These are phyloP conservation scores for Stegana nigrithorax DNA, from an alignment of 2,888 invertebrate species.

Conservation along the genomic window DNA sequence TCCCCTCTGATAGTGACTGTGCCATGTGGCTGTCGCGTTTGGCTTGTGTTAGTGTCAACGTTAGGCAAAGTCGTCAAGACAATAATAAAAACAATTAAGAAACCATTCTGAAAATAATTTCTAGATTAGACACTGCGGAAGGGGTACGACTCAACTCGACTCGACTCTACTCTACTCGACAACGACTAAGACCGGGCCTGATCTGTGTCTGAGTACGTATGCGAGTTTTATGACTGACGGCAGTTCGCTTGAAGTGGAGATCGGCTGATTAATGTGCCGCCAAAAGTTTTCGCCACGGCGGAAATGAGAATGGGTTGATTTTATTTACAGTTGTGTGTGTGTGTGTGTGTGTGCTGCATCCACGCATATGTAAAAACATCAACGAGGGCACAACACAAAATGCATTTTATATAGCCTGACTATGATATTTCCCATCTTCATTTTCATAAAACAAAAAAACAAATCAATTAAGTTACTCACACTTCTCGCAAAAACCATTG, in stretches of 20 bases:
- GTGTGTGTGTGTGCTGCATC: too few species aligned
- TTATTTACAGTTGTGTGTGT: too few species aligned
- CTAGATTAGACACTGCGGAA: constrained; percentile 45
- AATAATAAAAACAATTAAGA: constrained; percentile 18
- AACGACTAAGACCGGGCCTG: background rate
- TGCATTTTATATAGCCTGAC: too few species aligned
- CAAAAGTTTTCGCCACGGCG: constrained; percentile 48
- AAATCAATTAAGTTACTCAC: too few species aligned
- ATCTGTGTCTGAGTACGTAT: constrained; percentile 1
- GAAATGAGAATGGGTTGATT: constrained; percentile 46
- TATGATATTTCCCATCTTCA: too few species aligned
- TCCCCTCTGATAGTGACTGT: constrained; percentile 17
- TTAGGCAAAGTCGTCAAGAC: constrained; percentile 47
- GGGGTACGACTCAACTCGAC: constrained; percentile 4
- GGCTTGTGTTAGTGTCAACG: constrained; percentile 53
- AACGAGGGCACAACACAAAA: too few species aligned
- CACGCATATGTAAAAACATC: too few species aligned
- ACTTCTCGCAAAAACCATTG: too few species aligned
- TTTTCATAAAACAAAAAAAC: too few species aligned
- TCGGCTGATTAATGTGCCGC: constrained; percentile 56
- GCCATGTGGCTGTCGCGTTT: constrained; percentile 18
- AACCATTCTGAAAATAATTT: constrained; percentile 48
- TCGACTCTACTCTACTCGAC: too few species aligned
- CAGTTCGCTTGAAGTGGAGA: constrained; percentile 13
- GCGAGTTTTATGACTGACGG: background rate